Evolutionary conservation across 2,888 invertebrate species (phyloP).

Genomic region (Mycogona germanica): DNA sequence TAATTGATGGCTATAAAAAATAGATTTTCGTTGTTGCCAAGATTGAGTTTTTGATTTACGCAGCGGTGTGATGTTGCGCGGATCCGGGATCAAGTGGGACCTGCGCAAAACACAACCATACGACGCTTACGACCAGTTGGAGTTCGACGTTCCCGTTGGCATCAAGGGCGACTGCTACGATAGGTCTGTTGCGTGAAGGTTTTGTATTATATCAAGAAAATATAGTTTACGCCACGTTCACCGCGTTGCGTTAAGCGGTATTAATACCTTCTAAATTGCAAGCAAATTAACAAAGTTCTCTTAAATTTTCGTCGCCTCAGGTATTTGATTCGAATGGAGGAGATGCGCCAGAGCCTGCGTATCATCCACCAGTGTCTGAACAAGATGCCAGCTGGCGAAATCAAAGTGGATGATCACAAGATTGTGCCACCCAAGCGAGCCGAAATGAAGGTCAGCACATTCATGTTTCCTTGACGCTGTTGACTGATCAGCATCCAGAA

Average conservation of each 20-base stretch:
- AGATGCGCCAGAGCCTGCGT: conserved; percentile 89
- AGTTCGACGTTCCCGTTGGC: conserved; percentile 96
- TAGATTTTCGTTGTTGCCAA: background rate
- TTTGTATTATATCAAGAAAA: too few relatives aligned
- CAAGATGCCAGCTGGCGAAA: conserved; percentile 90
- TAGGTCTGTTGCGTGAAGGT: conserved; percentile 54
- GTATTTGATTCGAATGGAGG: conserved; percentile 77
- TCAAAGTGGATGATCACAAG: conserved; percentile 91
- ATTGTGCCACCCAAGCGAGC: conserved; percentile 75
- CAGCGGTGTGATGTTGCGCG: conserved; percentile 96
- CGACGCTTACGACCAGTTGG: conserved; percentile 85
- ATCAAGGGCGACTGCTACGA: conserved; percentile 95
- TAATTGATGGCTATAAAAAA: too few relatives aligned
- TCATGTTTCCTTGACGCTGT: too few relatives aligned
- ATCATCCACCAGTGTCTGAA: conserved; percentile 96
- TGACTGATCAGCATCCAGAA: too few relatives aligned
- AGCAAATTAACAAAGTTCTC: too few relatives aligned
- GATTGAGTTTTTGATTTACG: conserved; percentile 12
- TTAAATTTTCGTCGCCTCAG: too few relatives aligned
- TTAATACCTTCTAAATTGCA: too few relatives aligned
- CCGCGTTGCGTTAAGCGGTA: too few relatives aligned
- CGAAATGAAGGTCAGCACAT: conserved; percentile 83
- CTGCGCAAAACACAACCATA: conserved; percentile 90
- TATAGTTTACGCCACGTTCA: too few relatives aligned
- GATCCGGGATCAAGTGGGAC: conserved; percentile 99